Evolutionary conservation across 2,888 invertebrate genomes (phyloP), one percentile per base, ranked within the genome.

Genomic region (Eretmocerus hayati): DNA sequence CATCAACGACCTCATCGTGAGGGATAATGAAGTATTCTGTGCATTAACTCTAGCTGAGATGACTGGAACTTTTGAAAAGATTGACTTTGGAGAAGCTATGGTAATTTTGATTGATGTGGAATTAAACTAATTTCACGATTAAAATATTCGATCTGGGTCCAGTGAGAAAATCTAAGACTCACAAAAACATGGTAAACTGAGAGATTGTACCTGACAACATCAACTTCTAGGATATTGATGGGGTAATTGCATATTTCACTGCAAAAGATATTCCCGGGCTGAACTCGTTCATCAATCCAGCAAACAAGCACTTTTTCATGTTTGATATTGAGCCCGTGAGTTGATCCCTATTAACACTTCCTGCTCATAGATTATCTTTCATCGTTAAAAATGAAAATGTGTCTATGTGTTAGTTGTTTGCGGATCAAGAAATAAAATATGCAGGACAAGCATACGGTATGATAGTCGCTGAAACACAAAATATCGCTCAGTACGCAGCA

Each of bases 381-480:
- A n/a, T 23, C 16, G 16, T 6, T 5, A 30, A 8, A 16, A 8
- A 30, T 11, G 13, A 41, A 21, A 20, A 42, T 47, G 50, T 43
- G 41, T 15, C 42, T 43, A 46, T 22, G 32, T 36, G 36, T 16
- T 41, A 68, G 62, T 42, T 70, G 31, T 67, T 70, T 32, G 66
- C 56, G 1, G 66, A 69, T 9, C 53, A 59, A 20, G 60, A 69
- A 20, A 74, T 86, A 0, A 64, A 72, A 13, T 87, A 79, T 64
- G 79, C 83, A 53, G 83, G 85, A 0, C 90, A 91, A 61, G 82
- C 89, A 0, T 62, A 89, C 4, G 91, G 85, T 0, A 62, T 90
- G 2, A 74, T 91, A 5, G 80, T 84, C 0, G 90, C 90, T 0
- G 76, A 72, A 9, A 77, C 75, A 2, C 77, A 78, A 22, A 72